These are phyloP conservation scores for Aldrovandia affinis DNA, from an alignment of 2,797 vertebrate species.

Conservation along the genomic window DNA sequence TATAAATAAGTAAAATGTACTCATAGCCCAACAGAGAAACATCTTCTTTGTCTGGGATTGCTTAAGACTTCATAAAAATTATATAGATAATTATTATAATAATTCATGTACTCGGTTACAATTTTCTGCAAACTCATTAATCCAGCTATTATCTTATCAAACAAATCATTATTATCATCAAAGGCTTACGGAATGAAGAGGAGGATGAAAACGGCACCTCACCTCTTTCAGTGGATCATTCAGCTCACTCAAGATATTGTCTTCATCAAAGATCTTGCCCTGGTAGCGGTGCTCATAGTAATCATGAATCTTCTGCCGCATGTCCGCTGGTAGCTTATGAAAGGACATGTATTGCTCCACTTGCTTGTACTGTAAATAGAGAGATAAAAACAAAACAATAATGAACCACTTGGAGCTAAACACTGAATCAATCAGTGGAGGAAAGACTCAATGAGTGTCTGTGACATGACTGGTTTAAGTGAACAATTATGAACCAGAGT, in stretches of 20 bases:
- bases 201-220: conserved; percentile 52
- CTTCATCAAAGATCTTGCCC: conserved; percentile 98
- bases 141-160: not conserved
- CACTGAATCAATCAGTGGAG: not conserved
- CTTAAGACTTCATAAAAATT: not conserved
- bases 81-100: too few species aligned
- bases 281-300: conserved; percentile 98
- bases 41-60: not conserved
- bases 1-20: not conserved
- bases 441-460: not conserved
- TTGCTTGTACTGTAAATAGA: conserved; percentile 90
- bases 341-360: conserved; percentile 99
- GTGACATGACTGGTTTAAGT: not conserved
- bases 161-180: not conserved
- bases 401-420: not conserved
- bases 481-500: not conserved
- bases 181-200: not conserved
- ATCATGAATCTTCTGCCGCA: conserved; percentile 98
- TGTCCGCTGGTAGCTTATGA: conserved; percentile 97
- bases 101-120: too few species aligned
- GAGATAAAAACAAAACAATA: conserved; percentile 35
- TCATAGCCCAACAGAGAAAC: not conserved
- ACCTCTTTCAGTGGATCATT: conserved; percentile 98
- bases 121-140: too few species aligned
- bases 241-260: conserved; percentile 96